These are phyloP conservation scores for Harpagoxenus sublaevis DNA, from an alignment of 2,888 invertebrate genomes.

Conservation along the genomic window DNA sequence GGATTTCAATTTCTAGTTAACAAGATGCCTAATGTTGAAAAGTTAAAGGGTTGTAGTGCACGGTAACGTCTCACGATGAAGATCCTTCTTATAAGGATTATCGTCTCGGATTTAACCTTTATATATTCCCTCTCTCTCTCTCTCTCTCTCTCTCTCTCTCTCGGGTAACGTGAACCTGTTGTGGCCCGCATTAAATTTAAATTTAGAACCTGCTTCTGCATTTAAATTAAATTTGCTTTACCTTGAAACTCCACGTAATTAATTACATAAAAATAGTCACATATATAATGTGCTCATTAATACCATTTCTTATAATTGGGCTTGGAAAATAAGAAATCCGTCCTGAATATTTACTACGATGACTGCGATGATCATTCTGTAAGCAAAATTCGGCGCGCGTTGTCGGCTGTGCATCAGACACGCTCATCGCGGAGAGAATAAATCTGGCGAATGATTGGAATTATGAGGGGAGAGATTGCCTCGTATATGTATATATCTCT, in stretches of 20 bases:
- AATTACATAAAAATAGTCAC: not conserved
- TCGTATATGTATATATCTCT: not conserved
- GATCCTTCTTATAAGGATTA: not conserved
- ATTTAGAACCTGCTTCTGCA: not conserved
- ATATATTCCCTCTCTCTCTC: too few relatives aligned
- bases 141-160: too few relatives aligned
- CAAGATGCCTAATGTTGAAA: not conserved
- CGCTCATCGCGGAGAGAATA: slow-evolving; percentile 43
- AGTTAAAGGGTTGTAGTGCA: not conserved
- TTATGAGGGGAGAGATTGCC: slow-evolving; percentile 39
- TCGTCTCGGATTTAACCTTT: slow-evolving; percentile 13
- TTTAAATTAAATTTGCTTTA: not conserved
- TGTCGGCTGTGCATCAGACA: not conserved
- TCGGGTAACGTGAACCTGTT: not conserved
- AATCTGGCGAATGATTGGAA: slow-evolving; percentile 46
- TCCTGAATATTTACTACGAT: not conserved
- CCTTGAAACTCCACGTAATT: not conserved
- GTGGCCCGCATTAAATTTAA: not conserved
- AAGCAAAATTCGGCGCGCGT: not conserved
- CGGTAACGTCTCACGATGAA: not conserved
- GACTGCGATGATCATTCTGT: slow-evolving; percentile 12
- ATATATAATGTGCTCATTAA: not conserved
- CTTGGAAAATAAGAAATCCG: not conserved
- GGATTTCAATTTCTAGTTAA: slow-evolving; percentile 1
- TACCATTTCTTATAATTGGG: not conserved